A percentile compares a stretch with the other conserved stretches of the same genome.
phyloP scores from a whole-genome alignment of 2,888 invertebrate genomes.

The Antitype chi region DNA sequence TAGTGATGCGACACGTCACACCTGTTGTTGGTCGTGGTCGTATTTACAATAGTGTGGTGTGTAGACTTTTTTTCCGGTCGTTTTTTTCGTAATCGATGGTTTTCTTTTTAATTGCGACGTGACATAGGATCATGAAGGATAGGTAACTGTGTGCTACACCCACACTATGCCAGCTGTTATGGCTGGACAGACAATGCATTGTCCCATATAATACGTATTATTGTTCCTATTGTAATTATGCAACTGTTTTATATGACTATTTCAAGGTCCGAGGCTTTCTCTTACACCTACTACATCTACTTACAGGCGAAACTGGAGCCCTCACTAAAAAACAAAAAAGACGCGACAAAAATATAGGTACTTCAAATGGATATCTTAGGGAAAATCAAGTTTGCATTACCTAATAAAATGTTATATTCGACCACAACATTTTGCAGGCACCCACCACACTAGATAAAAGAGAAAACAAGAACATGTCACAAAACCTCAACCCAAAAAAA shows the following conservation, averaged over 20 bases:
- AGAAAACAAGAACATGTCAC: background rate
- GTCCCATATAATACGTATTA: background rate
- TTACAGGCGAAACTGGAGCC: background rate
- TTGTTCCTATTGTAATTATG: background rate
- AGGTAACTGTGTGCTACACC: no score
- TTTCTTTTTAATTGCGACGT: background rate
- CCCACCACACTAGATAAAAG: background rate
- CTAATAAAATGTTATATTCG: background rate
- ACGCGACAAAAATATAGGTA: background rate
- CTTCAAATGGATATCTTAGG: background rate
- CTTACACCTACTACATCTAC: background rate
- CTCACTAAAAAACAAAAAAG: background rate
- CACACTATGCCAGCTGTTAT: background rate
- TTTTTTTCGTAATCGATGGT: background rate
- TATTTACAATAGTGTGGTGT: conserved; percentile 51
- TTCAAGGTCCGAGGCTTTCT: background rate
- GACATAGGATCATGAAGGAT: background rate
- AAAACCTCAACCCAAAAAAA: background rate
- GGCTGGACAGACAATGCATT: background rate
- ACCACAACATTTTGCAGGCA: background rate
- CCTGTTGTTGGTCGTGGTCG: conserved; percentile 81
- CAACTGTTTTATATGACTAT: background rate
- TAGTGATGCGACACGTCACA: conserved; percentile 85
- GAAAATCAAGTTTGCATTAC: background rate
- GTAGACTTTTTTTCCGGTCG: background rate